These are phyloP conservation scores for Sebastes hubbsi DNA, from an alignment of 2,797 vertebrate species.

Conservation along the genomic window DNA sequence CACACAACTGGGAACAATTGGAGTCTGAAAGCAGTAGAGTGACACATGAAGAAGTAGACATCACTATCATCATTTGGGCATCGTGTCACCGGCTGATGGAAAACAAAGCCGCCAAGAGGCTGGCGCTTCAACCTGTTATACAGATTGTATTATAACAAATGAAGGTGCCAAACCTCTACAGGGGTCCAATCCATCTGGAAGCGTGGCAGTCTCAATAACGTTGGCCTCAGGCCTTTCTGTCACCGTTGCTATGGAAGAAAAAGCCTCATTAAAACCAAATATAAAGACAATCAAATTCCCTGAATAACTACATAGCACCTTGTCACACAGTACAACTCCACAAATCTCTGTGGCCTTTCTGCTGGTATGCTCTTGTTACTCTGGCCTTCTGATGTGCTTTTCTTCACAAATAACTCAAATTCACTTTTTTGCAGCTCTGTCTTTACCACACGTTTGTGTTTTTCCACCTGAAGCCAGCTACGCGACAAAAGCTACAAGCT, in stretches of 20 bases:
- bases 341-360: not conserved
- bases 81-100: not conserved
- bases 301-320: not conserved
- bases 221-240: not conserved
- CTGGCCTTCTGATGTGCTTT: slow-evolving; percentile 4
- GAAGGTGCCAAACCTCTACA: slow-evolving; percentile 83
- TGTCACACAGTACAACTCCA: not conserved
- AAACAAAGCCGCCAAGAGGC: not conserved
- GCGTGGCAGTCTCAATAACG: not conserved
- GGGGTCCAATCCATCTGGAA: slow-evolving; percentile 59
- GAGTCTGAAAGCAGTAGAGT: slow-evolving; percentile 73
- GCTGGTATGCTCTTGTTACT: not conserved
- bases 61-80: not conserved
- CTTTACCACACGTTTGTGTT: not conserved
- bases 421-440: not conserved
- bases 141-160: not conserved
- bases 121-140: not conserved
- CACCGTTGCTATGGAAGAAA: not conserved
- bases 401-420: not conserved
- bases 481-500: slow-evolving; percentile 24
- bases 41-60: not conserved
- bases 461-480: slow-evolving; percentile 19
- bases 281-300: not conserved
- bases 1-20: slow-evolving; percentile 89
- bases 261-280: not conserved